Evolutionary conservation across 2,888 invertebrate species (phyloP).

Genomic region (Caenorhabditis parvicauda): DNA sequence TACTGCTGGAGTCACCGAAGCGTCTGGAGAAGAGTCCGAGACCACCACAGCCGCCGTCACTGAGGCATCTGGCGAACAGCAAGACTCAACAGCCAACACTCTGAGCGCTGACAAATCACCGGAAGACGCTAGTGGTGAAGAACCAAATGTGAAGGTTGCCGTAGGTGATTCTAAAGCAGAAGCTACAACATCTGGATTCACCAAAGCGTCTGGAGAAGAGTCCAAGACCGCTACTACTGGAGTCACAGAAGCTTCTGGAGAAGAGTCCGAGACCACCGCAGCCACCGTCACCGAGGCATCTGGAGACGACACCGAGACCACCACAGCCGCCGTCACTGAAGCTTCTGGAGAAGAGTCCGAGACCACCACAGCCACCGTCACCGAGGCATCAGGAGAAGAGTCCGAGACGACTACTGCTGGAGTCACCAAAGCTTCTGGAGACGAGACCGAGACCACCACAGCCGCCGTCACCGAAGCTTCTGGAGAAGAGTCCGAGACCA

Average conservation of each 20-base stretch:
- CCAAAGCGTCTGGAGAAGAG: constrained; percentile 12
- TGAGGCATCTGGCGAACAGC: too few species aligned
- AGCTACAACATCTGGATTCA: neutral
- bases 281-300: constrained; percentile 9
- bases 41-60: too few species aligned
- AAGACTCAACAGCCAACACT: too few species aligned
- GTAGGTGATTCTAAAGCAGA: too few species aligned
- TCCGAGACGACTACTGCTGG: constrained; percentile 5
- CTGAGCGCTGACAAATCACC: too few species aligned
- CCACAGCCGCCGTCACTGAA: constrained; percentile 8
- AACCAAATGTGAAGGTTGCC: too few species aligned
- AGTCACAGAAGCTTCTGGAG: constrained; percentile 10
- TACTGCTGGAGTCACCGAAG: too few species aligned
- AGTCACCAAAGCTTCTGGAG: constrained; percentile 10
- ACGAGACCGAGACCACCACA: neutral
- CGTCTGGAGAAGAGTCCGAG: too few species aligned
- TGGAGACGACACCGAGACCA: constrained; percentile 3
- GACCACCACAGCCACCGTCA: constrained; percentile 5
- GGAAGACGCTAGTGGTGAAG: too few species aligned
- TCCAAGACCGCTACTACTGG: constrained; percentile 7
- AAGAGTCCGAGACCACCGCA: constrained; percentile 10
- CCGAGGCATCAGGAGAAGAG: constrained; percentile 9
- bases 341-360: constrained; percentile 13
- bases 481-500: constrained; percentile 8
- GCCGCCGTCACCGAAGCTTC: constrained; percentile 2